Base-by-base conservation (phyloP, 2,888 invertebrate species). In the Leucania comma region DNA sequence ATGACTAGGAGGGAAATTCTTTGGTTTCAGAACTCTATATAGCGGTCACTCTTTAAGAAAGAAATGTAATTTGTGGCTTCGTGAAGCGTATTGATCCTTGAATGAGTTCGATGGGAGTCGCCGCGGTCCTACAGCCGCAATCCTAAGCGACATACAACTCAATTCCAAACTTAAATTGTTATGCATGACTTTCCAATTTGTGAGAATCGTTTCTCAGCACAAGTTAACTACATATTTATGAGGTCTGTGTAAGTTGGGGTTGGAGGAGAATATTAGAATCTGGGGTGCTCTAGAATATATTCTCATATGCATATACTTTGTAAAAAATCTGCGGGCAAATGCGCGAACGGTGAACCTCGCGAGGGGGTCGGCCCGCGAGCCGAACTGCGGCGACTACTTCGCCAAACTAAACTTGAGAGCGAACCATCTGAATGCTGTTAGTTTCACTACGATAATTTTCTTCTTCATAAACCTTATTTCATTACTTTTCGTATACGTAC, bases 281-380 rank as follows among this genome's bases (percentile, higher is more conserved):
- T 80, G 68, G 76, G 83, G 82, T 81, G 80, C 72, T 85, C 26
- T 70, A 78, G 70, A 75, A 81, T 75, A 62, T 67, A 72, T 75
- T 77, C 85, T 91, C 88, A 84, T 90, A 91, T 91, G 89, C 90
- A 92, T 92, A 48, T 48, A 93, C 90, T 93, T 92, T 90, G 91
- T 89, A 88, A 90, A 91, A 91, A 92, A 90, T 89, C 89, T 88
- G 84, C 84, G 81, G 86, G 82, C 80, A 86, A 86, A 89, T 82
- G 89, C 88, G 91, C 78, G 88, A 90, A 42, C 17, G 42, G 42
- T 42, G 42, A 17, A 90, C 89, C 89, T 90, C 22, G 61, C 56
- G 54, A 48, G 79, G 85, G 85, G 85, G 91, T 90, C 83, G 91
- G 87, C 92, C 92, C 90, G 76, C 62, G 89, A 73, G 84, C 75